Evolutionary conservation across 2,888 invertebrate species (phyloP).

Genomic region (Archips crataeganus): DNA sequence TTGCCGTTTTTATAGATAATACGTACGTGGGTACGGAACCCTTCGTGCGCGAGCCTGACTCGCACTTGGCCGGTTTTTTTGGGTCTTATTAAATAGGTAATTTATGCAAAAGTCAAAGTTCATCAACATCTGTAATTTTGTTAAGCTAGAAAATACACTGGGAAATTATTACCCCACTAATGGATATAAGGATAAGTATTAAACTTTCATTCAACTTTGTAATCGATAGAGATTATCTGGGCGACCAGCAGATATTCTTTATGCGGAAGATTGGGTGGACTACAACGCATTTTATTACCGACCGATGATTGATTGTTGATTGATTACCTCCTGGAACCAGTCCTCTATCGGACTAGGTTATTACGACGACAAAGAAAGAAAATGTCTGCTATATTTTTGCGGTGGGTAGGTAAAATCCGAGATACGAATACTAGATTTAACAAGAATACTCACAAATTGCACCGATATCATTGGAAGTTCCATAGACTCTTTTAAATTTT

Average conservation of each 20-base stretch:
- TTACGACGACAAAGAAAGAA: background rate
- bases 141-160: background rate
- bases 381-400: background rate
- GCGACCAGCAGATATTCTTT: slow-evolving; percentile 15
- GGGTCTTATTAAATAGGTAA: too few relatives aligned
- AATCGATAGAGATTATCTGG: slow-evolving; percentile 23
- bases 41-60: too few relatives aligned
- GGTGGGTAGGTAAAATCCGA: background rate
- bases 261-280: slow-evolving; percentile 4
- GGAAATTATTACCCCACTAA: background rate
- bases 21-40: too few relatives aligned
- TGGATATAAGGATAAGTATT: slow-evolving; percentile 2
- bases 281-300: slow-evolving; percentile 12
- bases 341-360: background rate
- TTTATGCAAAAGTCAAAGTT: too few relatives aligned
- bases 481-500: background rate
- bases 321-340: slow-evolving; percentile 17
- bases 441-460: background rate
- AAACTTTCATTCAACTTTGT: slow-evolving; percentile 18
- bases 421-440: background rate
- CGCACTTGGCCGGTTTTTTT: too few relatives aligned
- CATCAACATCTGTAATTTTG: too few relatives aligned
- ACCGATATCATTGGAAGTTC: background rate
- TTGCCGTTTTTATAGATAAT: too few relatives aligned
- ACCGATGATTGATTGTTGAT: slow-evolving; percentile 22